Evolutionary conservation across 2,797 vertebrate species (phyloP).

Genomic region (Xiphorhynchus erythropygius): DNA sequence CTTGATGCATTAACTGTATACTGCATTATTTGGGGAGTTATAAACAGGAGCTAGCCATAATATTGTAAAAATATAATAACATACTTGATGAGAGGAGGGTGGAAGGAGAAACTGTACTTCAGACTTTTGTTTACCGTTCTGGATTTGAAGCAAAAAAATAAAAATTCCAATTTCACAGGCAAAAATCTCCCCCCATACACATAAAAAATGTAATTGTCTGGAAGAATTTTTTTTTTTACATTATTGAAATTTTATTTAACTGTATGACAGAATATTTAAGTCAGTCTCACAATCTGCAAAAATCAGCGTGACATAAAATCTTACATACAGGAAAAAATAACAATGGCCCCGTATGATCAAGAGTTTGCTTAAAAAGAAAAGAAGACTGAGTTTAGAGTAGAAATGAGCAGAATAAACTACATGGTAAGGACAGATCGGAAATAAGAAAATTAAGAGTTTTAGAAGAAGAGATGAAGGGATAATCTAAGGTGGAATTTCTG

Average conservation of each 20-base stretch:
- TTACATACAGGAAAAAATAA: not conserved
- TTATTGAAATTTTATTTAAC: not conserved
- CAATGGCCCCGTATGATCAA: not conserved
- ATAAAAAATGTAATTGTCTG: not conserved
- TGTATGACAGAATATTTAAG: not conserved
- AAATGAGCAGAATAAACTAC: not conserved
- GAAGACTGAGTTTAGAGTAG: not conserved
- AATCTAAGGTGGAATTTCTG: not conserved
- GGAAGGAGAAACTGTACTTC: not conserved
- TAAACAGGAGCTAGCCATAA: not conserved
- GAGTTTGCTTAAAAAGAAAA: not conserved
- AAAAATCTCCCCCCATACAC: not conserved
- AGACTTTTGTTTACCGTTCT: no score
- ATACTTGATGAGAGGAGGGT: not conserved
- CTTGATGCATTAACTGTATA: not conserved
- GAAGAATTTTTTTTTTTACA: not conserved
- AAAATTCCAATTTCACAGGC: not conserved
- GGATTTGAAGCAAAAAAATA: not conserved
- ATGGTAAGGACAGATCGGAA: not conserved
- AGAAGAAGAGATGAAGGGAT: not conserved
- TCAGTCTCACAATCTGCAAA: not conserved
- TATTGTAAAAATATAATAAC: not conserved
- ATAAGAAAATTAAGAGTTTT: not conserved
- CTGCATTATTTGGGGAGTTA: not conserved
- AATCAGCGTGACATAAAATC: not conserved